These are phyloP conservation scores for Tenthredo livida DNA, from an alignment of 2,888 invertebrate species.

Conservation along the genomic window DNA sequence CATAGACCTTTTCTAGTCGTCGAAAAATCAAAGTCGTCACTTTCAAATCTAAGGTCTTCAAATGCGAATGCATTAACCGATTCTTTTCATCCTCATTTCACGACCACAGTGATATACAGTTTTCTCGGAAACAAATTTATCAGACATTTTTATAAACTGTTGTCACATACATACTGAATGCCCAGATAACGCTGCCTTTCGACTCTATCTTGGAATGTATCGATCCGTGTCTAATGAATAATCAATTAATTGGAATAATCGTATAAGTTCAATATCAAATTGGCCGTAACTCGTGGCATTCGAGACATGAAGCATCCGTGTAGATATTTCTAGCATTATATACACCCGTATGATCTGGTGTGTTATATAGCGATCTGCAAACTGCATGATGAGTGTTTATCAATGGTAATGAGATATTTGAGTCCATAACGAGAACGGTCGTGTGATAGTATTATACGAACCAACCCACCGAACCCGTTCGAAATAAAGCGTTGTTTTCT, in stretches of 20 bases:
- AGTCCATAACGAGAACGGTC: conserved; percentile 10
- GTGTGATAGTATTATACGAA: conserved; percentile 3
- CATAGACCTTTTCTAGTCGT: neutral
- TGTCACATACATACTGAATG: too few relatives aligned
- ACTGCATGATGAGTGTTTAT: conserved; percentile 36
- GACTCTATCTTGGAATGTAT: too few relatives aligned
- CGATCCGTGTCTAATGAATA: neutral
- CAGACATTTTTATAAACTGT: too few relatives aligned
- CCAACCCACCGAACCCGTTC: conserved; percentile 15
- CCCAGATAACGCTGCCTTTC: too few relatives aligned
- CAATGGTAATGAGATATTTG: conserved; percentile 48
- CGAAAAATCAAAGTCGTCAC: neutral
- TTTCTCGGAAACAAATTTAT: too few relatives aligned
- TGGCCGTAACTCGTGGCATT: neutral
- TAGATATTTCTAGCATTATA: neutral
- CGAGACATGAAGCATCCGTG: neutral
- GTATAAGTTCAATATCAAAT: neutral
- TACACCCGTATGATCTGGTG: neutral
- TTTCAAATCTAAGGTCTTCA: neutral
- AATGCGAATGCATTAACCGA: too few relatives aligned
- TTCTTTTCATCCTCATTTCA: too few relatives aligned
- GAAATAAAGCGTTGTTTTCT: conserved; percentile 28
- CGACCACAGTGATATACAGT: too few relatives aligned
- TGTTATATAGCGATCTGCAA: conserved; percentile 5
- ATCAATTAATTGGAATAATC: neutral